Evolutionary conservation across 1,140 invertebrate genomes (phyloP).

Genomic region (Condylostylus longicornis): DNA sequence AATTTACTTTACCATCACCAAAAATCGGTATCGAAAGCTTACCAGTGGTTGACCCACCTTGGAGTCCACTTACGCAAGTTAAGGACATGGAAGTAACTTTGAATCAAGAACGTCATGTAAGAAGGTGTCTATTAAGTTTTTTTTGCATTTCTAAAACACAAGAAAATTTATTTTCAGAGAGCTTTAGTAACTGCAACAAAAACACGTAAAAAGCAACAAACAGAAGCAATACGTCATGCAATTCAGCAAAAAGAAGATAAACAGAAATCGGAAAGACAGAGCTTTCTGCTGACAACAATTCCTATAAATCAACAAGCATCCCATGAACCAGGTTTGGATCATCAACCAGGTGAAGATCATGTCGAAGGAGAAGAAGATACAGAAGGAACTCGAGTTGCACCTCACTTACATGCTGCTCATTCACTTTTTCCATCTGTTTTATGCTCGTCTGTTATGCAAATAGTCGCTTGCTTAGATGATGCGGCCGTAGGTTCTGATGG

Average conservation of each 20-base stretch:
- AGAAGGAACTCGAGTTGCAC: constrained; percentile 50
- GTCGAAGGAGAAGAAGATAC: constrained; percentile 65
- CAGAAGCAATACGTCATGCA: constrained; percentile 89
- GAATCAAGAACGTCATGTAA: constrained; percentile 95
- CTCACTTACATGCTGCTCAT: constrained; percentile 70
- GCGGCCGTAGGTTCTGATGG: constrained; percentile 89
- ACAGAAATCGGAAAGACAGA: constrained; percentile 82
- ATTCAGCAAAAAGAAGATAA: constrained; percentile 91
- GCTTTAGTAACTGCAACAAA: constrained; percentile 96
- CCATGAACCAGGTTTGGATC: constrained; percentile 85
- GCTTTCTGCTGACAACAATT: constrained; percentile 92
- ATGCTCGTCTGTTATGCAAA: constrained; percentile 86
- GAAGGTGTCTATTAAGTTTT: too few species aligned
- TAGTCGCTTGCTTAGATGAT: constrained; percentile 90
- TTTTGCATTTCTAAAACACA: constrained; percentile 9
- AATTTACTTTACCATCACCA: constrained; percentile 96
- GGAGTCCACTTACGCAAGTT: constrained; percentile 94
- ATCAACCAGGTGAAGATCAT: constrained; percentile 67
- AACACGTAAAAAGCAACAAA: constrained; percentile 96
- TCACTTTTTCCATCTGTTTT: constrained; percentile 92
- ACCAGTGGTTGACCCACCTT: constrained; percentile 93
- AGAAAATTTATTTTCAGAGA: constrained; percentile 41
- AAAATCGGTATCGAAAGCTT: constrained; percentile 92
- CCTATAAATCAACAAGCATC: constrained; percentile 90
- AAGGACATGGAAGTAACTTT: constrained; percentile 98